These are phyloP conservation scores for Ceramica pisi DNA, from an alignment of 2,888 invertebrate genomes.

Conservation along the genomic window DNA sequence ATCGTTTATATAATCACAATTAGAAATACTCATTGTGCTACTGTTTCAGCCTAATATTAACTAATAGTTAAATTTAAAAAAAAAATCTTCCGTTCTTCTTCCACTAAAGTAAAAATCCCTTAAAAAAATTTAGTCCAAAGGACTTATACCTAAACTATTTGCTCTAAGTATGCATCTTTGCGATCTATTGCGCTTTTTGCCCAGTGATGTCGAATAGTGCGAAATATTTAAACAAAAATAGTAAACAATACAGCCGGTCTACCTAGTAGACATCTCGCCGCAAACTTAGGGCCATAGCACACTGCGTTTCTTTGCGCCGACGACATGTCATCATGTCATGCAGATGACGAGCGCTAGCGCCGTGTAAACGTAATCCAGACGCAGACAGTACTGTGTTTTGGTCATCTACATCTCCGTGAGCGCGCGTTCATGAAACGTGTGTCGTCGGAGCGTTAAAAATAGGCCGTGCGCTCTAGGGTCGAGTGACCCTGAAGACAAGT, in stretches of 20 bases:
- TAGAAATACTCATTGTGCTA: constrained; percentile 37
- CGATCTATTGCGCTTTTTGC: constrained; percentile 2
- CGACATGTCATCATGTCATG: no score
- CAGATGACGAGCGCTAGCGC: no score
- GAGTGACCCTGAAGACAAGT: no score
- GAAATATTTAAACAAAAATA: neutral
- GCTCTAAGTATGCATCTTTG: constrained; percentile 12
- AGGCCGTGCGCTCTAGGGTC: no score
- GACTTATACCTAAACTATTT: neutral
- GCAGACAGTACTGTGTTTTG: no score
- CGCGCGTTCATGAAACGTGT: no score
- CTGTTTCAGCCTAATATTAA: constrained; percentile 5
- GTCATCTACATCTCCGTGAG: no score
- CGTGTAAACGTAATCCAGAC: no score
- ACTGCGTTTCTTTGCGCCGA: no score
- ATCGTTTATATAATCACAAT: constrained; percentile 5
- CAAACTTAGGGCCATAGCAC: no score
- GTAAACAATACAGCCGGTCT: neutral
- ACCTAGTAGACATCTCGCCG: no score
- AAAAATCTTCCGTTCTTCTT: constrained; percentile 32
- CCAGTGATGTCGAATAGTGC: neutral
- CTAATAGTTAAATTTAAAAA: constrained; percentile 51
- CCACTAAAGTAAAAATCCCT: constrained; percentile 3
- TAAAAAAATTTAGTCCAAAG: constrained; percentile 1
- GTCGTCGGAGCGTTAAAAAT: no score